These are phyloP conservation scores for Pomatostomus ruficeps DNA, from an alignment of 2,113 vertebrate genomes.

Conservation along the genomic window DNA sequence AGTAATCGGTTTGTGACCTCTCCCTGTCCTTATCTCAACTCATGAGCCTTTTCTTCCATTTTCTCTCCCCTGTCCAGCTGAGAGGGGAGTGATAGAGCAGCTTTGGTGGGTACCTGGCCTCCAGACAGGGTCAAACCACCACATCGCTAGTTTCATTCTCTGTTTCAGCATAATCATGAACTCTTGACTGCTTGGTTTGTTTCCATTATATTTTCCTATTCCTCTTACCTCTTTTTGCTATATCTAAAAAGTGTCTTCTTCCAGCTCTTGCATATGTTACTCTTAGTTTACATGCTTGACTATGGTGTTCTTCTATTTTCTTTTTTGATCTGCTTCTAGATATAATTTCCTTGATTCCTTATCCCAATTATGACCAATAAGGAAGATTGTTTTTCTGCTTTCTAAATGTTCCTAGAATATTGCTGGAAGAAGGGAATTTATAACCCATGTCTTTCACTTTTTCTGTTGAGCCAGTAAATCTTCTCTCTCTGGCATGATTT, in stretches of 20 bases:
- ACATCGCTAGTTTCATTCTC: not conserved
- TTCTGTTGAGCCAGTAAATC: not conserved
- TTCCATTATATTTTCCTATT: not conserved
- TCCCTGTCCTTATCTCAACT: not conserved
- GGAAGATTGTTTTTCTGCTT: not conserved
- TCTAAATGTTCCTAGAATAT: not conserved
- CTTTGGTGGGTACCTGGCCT: not conserved
- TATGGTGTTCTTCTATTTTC: accelerated
- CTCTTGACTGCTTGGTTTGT: not conserved
- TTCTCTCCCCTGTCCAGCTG: not conserved
- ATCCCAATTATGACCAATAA: not conserved
- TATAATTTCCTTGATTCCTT: not conserved
- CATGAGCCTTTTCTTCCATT: not conserved
- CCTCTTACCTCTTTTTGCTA: not conserved
- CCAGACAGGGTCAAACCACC: not conserved
- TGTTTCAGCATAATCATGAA: not conserved
- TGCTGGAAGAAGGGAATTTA: not conserved
- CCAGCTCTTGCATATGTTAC: not conserved
- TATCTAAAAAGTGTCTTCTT: not conserved
- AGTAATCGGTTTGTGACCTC: not conserved
- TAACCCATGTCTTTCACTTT: not conserved
- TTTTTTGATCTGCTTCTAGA: not conserved
- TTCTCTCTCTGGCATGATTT: not conserved
- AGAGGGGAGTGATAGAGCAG: not conserved
- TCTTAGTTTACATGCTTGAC: not conserved